Conservation (phyloP, 2,113 vertebrate genomes). For the Platanista minor region DNA sequence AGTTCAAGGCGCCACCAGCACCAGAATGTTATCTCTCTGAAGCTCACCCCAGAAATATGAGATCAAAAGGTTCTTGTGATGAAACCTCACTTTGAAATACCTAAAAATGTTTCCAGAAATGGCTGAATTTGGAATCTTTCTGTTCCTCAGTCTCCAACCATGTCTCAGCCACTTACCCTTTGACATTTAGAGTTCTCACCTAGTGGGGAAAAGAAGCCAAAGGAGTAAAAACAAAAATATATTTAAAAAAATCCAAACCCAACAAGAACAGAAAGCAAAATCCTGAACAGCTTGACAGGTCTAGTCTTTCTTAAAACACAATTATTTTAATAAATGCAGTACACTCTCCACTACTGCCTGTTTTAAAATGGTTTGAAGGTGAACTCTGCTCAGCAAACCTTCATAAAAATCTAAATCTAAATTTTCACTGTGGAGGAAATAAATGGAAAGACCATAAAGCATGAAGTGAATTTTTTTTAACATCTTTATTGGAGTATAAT, state of each 20-base stretch:
- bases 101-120: background rate
- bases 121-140: background rate
- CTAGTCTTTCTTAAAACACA: background rate
- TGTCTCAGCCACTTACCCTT: too few species aligned
- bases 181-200: background rate
- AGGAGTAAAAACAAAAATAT: background rate
- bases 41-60: too few species aligned
- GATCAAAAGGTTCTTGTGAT: background rate
- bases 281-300: background rate
- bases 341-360: too few species aligned
- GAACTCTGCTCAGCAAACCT: background rate
- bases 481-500: too few species aligned
- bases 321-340: too few species aligned
- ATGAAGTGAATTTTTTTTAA: background rate
- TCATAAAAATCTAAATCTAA: background rate
- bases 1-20: background rate
- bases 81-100: background rate
- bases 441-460: accelerated
- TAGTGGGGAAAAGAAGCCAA: background rate
- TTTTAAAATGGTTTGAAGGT: background rate
- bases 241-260: background rate
- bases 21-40: background rate
- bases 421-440: background rate
- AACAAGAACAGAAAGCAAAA: background rate
- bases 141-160: background rate